Conservation (phyloP, 2,113 vertebrate species). For the Copsychus sechellarum region DNA sequence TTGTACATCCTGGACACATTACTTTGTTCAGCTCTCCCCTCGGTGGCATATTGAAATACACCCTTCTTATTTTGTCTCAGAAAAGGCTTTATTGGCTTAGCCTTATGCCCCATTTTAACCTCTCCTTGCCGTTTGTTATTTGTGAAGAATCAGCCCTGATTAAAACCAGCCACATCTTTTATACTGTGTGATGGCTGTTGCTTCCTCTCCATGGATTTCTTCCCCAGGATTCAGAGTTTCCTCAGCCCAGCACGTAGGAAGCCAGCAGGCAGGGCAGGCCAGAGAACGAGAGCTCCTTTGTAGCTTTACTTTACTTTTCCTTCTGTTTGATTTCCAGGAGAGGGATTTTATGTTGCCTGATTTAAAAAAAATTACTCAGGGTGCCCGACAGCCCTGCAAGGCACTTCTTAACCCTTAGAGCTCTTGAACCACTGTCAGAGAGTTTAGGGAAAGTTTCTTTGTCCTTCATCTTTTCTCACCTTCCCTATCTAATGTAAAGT, state of each 20-base stretch:
- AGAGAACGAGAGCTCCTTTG: constrained; percentile 15
- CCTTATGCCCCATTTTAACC: constrained; percentile 45
- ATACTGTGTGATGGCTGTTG: constrained; percentile 4
- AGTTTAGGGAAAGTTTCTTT: background rate
- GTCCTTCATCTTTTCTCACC: background rate
- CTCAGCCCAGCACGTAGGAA: constrained; percentile 10
- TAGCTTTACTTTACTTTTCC: constrained; percentile 50
- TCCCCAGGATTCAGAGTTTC: constrained; percentile 63
- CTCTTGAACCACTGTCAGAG: background rate
- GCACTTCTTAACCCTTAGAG: background rate
- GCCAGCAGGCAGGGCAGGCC: constrained; percentile 12
- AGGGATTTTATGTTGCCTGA: background rate
- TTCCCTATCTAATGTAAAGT: background rate
- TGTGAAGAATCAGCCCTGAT: constrained; percentile 49
- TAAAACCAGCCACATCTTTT: constrained; percentile 62
- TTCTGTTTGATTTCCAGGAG: constrained; percentile 47
- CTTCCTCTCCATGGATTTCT: constrained; percentile 63
- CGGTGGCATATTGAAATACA: background rate
- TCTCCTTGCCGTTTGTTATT: constrained; percentile 44
- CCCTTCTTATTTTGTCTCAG: constrained; percentile 38
- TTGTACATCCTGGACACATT: background rate
- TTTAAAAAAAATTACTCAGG: background rate
- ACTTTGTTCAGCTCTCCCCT: background rate
- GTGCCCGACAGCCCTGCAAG: background rate
- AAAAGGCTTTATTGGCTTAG: constrained; percentile 53